Base-by-base conservation (phyloP, 2,797 vertebrate species). In the Epinephelus malabaricus region DNA sequence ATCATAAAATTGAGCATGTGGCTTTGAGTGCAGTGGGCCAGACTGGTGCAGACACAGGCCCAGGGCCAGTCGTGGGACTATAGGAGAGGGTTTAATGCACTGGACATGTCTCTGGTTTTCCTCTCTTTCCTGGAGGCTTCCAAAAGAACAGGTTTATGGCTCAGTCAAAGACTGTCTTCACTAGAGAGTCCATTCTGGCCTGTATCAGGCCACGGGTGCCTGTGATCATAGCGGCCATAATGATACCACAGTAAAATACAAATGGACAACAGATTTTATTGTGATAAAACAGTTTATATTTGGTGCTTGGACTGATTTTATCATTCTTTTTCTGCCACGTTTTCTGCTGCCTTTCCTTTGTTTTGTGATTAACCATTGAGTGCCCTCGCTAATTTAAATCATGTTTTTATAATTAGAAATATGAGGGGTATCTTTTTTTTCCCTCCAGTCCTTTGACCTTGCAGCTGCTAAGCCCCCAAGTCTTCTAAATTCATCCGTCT, bases 31-130 rank as follows among this genome's bases (percentile, higher is more conserved):
- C 87, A 84, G 60, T 14, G 67, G 81, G 62, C 71, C 86, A 86
- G 89, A 79, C 79, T 49, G 79, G 53, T 65, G 84, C 83, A 89
- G 88, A 87, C 59, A n/a, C 75, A 68, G 79, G 76, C 73, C 81
- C 77, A 80, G 69, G 78, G 84, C 86, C 88, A 89, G 82, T 80
- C 66, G 3, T 11, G 49, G 84, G 86, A 78, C 86, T 76, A 76
- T 66, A 82, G 77, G 72, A 88, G 86, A 88, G 81, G 80, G 69
- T 89, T 94, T 93, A 94, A 92, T 91, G 85, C 70, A 18, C 64
- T 64, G 69, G 85, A 88, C 87, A 78, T 61, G 88, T 90, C 89
- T 92, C 94, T 95, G 95, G 85, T 93, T 94, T 94, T 92, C 76
- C 75, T 94, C 93, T 89, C 69, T 76, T 50, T 92, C 71, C 68